Percentiles rank a stretch among this genome's conserved stretches.
These are phyloP conservation scores for Rotaria magnacalcarata DNA, from an alignment of 2,888 invertebrate genomes.

Conservation along the genomic window DNA sequence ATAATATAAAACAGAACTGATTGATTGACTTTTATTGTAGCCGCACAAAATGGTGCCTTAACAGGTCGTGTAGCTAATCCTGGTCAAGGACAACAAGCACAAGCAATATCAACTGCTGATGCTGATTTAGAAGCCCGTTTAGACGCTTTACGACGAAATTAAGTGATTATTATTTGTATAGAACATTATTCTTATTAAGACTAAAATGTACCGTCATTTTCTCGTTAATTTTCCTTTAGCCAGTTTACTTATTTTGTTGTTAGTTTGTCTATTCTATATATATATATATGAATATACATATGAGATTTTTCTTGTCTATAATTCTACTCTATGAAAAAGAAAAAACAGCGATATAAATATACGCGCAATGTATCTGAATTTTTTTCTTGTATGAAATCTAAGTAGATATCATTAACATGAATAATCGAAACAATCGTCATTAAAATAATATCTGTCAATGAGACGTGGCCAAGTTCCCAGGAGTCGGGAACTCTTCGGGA, in stretches of 20 bases:
- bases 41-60: constrained; percentile 70
- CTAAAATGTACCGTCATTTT: background rate
- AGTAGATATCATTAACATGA: no score
- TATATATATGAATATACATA: no score
- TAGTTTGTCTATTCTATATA: background rate
- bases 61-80: constrained; percentile 49
- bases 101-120: constrained; percentile 67
- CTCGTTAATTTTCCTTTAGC: background rate
- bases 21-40: background rate
- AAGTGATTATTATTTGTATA: constrained; percentile 3
- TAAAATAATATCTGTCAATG: no score
- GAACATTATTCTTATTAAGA: background rate
- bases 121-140: constrained; percentile 92
- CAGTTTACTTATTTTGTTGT: background rate
- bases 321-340: background rate
- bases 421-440: no score
- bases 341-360: background rate
- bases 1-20: background rate
- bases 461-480: no score
- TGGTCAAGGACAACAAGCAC: constrained; percentile 48
- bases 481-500: no score
- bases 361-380: no score
- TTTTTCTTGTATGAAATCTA: no score
- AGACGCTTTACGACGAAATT: constrained; percentile 83
- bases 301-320: background rate